These are phyloP conservation scores for Clistopyga incitator DNA, from an alignment of 2,888 invertebrate species.

Conservation along the genomic window DNA sequence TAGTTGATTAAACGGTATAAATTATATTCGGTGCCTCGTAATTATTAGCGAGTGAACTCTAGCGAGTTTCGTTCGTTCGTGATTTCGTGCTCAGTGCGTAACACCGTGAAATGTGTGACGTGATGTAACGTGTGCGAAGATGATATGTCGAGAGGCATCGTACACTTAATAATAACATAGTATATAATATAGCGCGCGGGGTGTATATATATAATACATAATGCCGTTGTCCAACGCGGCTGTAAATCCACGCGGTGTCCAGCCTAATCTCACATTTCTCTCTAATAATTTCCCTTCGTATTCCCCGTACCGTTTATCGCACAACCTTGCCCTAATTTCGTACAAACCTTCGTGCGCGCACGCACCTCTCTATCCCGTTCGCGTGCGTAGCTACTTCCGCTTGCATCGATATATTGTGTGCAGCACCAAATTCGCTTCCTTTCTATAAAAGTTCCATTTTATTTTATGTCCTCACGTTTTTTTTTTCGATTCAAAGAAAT, in stretches of 20 bases:
- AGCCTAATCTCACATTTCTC: constrained; percentile 68
- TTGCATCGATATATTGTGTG: not conserved
- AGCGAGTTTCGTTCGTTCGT: constrained; percentile 27
- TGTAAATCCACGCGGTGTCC: constrained; percentile 70
- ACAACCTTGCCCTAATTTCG: constrained; percentile 48
- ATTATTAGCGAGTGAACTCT: constrained; percentile 48
- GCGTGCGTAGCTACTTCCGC: constrained; percentile 7
- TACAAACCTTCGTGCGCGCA: constrained; percentile 33
- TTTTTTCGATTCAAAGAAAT: too few relatives aligned
- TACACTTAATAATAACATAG: constrained; percentile 72
- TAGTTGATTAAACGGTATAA: not conserved
- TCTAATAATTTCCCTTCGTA: constrained; percentile 54
- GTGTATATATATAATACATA: constrained; percentile 42
- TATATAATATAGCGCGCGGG: constrained; percentile 44
- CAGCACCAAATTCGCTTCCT: not conserved
- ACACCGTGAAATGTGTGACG: constrained; percentile 56
- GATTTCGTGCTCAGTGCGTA: constrained; percentile 50
- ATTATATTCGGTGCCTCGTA: not conserved
- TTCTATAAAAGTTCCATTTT: not conserved
- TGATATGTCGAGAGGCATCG: constrained; percentile 73
- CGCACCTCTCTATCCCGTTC: constrained; percentile 17
- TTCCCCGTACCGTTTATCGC: constrained; percentile 60
- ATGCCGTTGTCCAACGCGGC: constrained; percentile 62
- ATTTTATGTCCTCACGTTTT: too few relatives aligned
- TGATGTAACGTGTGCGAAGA: constrained; percentile 73